phyloP scores from a whole-genome alignment of 2,797 vertebrate species.

The Syngnathus rostellatus region DNA sequence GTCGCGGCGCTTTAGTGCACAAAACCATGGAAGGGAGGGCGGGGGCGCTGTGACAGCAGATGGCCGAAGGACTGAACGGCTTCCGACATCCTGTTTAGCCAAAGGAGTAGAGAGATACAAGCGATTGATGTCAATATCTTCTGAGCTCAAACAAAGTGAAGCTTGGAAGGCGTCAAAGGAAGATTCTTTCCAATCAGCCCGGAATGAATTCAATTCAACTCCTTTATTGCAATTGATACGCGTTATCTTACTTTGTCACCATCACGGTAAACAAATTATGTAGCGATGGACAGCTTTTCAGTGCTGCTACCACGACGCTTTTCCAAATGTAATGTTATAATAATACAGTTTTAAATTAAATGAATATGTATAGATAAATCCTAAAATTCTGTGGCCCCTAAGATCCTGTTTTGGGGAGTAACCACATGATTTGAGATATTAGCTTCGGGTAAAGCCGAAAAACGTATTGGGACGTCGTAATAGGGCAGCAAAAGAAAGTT shows the following conservation, averaged over 20 bases:
- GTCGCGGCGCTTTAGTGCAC: conserved; percentile 36
- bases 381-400: background rate
- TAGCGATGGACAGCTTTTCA: background rate
- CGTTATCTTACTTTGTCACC: background rate
- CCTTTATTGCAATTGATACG: background rate
- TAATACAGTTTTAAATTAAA: background rate
- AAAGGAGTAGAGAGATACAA: conserved; percentile 4
- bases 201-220: background rate
- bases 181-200: background rate
- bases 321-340: background rate
- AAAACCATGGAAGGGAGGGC: conserved; percentile 20
- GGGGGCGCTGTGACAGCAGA: conserved; percentile 50
- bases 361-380: background rate
- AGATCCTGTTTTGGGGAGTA: background rate
- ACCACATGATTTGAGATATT: background rate
- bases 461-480: background rate
- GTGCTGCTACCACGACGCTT: background rate
- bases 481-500: background rate
- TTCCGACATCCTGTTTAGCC: conserved; percentile 35
- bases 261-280: background rate
- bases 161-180: conserved; percentile 8
- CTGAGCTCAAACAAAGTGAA: conserved; percentile 8
- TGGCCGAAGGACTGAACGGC: conserved; percentile 43
- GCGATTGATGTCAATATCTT: conserved; percentile 7
- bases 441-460: background rate